Base-by-base conservation (phyloP, 2,797 vertebrate species). In the Clarias platycephalus region DNA sequence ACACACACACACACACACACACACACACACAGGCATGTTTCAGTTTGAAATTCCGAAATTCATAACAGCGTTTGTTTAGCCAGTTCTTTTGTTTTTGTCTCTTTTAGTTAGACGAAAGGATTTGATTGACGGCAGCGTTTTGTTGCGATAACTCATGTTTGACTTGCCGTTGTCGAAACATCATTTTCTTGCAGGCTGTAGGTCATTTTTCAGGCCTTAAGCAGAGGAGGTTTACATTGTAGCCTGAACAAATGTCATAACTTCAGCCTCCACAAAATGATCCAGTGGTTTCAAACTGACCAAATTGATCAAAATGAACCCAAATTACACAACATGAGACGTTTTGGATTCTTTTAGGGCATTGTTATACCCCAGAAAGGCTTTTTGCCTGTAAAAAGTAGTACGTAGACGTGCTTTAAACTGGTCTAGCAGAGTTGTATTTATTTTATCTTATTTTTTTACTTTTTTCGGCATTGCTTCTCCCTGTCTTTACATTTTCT, bases 101-200 rank as follows among this genome's bases (percentile, higher is more conserved):
- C 5, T n/a, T 78, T n/a, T 24, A n/a, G 15, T 49, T 80, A 64
- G 37, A 64, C 0, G 0, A 20, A 66, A 28, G n/a, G 37, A 37
- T 64, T 79, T 49, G 58, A 28, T 53, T 80, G 37, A 64, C n/a
- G 66, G 60, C 37, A 28, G 60, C 18, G 3, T 49, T 40, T 1
- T 80, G 28, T 20, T 80, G 12, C 28, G 44, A 49, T 64, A 64
- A 66, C 62, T 8, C 40, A 22, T 26, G 40, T 64, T 26, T 49
- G 55, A 62, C 75, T 40, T 78, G 75, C 57, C 6, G 18, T 37
- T 37, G 31, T 60, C 34, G 75, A n/a, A 64, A 49, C 16, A 28
- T 40, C 4, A 60, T 78, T 78, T 62, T 58, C n/a, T 76, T 31
- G 5, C 57, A 62, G 74, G 74, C 74, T 58, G 74, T 58, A 58